These are phyloP conservation scores for Andrena camellia DNA, from an alignment of 2,888 invertebrate species.

Conservation along the genomic window DNA sequence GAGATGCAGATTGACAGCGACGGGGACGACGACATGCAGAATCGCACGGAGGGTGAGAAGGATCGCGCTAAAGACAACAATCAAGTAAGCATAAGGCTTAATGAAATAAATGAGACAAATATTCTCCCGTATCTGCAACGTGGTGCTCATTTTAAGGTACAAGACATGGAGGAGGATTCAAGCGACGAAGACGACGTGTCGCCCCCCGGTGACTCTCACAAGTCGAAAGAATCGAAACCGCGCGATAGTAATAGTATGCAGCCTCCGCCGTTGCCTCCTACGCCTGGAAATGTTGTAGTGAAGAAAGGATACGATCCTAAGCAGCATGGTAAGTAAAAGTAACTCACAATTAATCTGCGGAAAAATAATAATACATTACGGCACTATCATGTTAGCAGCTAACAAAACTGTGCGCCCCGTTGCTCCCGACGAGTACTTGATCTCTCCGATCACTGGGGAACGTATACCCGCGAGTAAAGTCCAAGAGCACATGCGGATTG, in stretches of 20 bases:
- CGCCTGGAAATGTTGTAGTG: slow-evolving; percentile 96
- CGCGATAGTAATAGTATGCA: slow-evolving; percentile 83
- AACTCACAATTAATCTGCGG: not conserved
- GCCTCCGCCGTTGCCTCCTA: slow-evolving; percentile 93
- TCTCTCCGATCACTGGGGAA: slow-evolving; percentile 99
- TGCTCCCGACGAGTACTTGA: slow-evolving; percentile 94
- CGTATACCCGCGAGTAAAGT: slow-evolving; percentile 98
- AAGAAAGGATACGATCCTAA: slow-evolving; percentile 99
- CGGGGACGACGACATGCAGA: slow-evolving; percentile 89
- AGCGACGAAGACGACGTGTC: slow-evolving; percentile 88
- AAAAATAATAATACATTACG: not conserved
- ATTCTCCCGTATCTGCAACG: not conserved
- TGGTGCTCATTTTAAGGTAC: slow-evolving; percentile 85
- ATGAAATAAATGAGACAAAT: not conserved
- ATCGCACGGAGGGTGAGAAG: slow-evolving; percentile 82
- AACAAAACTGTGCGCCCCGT: slow-evolving; percentile 86
- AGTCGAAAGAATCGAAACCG: slow-evolving; percentile 84
- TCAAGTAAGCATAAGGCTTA: slow-evolving; percentile 78
- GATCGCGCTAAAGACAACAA: slow-evolving; percentile 86
- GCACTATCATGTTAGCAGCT: slow-evolving; percentile 35
- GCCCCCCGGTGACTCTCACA: slow-evolving; percentile 80
- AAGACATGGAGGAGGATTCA: slow-evolving; percentile 97
- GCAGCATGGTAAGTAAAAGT: slow-evolving; percentile 86
- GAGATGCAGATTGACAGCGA: slow-evolving; percentile 96
- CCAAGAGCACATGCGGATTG: slow-evolving; percentile 99